Percentiles rank a stretch among this genome's conserved stretches.
phyloP scores from a whole-genome alignment of 2,888 invertebrate species.

The Philereme transversata region DNA sequence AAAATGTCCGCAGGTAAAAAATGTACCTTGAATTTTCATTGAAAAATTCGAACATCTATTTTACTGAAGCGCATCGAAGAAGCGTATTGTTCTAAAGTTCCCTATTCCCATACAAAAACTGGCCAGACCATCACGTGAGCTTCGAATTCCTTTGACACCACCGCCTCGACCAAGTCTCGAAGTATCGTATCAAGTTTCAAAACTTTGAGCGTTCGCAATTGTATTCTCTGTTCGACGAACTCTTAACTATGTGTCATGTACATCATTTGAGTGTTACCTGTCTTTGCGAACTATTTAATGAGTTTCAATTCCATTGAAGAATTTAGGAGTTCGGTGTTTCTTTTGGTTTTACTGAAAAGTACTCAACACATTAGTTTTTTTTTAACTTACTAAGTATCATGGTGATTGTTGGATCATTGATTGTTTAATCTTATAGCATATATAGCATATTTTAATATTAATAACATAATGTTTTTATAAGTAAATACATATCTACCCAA shows the following conservation, averaged over 20 bases:
- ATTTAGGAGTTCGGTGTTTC: not conserved
- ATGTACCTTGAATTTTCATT: not conserved
- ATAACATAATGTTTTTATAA: too few relatives aligned
- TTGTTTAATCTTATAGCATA: too few relatives aligned
- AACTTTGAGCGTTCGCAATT: conserved; percentile 23
- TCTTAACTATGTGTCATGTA: conserved; percentile 23
- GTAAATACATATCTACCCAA: too few relatives aligned
- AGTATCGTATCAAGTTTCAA: conserved; percentile 11
- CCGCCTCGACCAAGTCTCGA: conserved; percentile 4
- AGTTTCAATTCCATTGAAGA: conserved; percentile 2
- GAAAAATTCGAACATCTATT: not conserved
- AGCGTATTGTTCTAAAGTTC: conserved; percentile 4
- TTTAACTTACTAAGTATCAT: too few relatives aligned
- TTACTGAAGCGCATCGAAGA: conserved; percentile 1
- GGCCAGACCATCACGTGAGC: conserved; percentile 15
- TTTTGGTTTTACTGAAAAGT: not conserved
- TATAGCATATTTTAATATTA: too few relatives aligned
- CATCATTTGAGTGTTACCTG: conserved; percentile 27
- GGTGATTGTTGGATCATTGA: too few relatives aligned
- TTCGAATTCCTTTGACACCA: conserved; percentile 30
- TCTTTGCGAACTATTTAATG: conserved; percentile 17
- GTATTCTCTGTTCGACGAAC: conserved; percentile 21
- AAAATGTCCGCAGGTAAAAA: too few relatives aligned
- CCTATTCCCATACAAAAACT: conserved; percentile 19
- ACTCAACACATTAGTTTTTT: too few relatives aligned